Base-by-base conservation (phyloP, 2,797 vertebrate genomes). In the Salmo trutta region DNA sequence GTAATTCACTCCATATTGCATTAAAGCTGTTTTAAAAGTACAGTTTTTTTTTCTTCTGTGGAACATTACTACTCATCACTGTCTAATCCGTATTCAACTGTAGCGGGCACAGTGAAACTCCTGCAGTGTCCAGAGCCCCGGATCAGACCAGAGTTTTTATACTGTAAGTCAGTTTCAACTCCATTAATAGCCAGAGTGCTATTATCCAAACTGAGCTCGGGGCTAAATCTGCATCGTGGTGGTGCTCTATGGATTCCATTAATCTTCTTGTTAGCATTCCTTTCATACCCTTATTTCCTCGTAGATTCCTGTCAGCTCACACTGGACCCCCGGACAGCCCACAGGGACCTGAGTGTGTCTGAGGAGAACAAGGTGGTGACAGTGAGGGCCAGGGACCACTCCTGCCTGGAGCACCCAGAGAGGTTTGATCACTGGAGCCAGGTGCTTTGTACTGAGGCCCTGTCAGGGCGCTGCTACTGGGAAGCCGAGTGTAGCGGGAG, bases 341-440 rank as follows among this genome's bases (percentile, higher is more conserved):
- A 82, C 64, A 79, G 77, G 47, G 75, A 79, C 56, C 78, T 85
- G 8, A 64, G 36, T 27, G 71, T 88, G n/a, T 83, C 76, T 33
- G 64, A 71, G 52, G 73, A 75, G 70, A 75, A 74, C 79, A 53
- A 80, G 52, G 76, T 52, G 29, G 74, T 62, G 72, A 74, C 73
- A 0, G 77, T 77, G 24, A 21, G 67, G 19, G 71, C 31, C 65
- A 54, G 62, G 51, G 79, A 70, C 29, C 79, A 76, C 17, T 64
- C 73, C 33, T 74, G 77, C 12, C 71, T 73, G 33, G 78, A 83
- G 77, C 82, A 82, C 64, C 82, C 79, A 0, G 85, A 87, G 70
- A 75, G 87, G 17, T 87, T 86, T 77, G 74, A 83, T 74, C 75
- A 65, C 79, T 88, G 85, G 82, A 80, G 78, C 52, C 83, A 86